These are phyloP conservation scores for Chaetorhynchus papuensis DNA, from an alignment of 2,113 vertebrate genomes.

Conservation along the genomic window DNA sequence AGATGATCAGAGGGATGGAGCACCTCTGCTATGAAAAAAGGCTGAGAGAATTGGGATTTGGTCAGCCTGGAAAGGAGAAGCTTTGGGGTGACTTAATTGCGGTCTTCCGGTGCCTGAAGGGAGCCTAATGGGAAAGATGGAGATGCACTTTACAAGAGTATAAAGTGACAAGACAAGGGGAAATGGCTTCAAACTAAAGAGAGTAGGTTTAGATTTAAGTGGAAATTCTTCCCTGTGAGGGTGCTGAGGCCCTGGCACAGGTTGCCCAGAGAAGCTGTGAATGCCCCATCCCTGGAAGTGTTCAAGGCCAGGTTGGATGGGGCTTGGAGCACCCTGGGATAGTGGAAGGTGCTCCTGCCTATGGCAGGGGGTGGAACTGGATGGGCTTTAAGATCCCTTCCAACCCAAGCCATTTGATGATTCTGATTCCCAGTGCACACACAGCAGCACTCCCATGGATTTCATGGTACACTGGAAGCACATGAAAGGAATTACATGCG, in stretches of 20 bases:
- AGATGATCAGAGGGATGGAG: background rate
- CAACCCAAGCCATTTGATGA: background rate
- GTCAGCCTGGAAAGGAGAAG: background rate
- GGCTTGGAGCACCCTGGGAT: fast-evolving
- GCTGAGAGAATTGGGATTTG: background rate
- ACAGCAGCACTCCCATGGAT: background rate
- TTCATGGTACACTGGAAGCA: background rate
- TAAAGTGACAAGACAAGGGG: background rate
- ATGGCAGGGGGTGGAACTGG: background rate
- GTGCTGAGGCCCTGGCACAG: background rate
- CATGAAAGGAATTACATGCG: background rate
- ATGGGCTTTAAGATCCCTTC: background rate
- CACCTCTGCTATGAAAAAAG: background rate
- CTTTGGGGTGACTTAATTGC: background rate
- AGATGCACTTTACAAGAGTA: background rate
- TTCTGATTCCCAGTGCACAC: background rate
- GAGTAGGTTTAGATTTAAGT: background rate
- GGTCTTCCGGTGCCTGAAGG: fast-evolving
- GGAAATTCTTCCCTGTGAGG: background rate
- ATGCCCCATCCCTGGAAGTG: background rate
- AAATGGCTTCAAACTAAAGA: background rate
- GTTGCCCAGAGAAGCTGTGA: background rate
- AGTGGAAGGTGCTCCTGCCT: background rate
- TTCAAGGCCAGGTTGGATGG: fast-evolving
- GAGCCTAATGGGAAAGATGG: background rate